Conservation (phyloP, 2,113 vertebrate genomes). For the Hyla sarda region DNA sequence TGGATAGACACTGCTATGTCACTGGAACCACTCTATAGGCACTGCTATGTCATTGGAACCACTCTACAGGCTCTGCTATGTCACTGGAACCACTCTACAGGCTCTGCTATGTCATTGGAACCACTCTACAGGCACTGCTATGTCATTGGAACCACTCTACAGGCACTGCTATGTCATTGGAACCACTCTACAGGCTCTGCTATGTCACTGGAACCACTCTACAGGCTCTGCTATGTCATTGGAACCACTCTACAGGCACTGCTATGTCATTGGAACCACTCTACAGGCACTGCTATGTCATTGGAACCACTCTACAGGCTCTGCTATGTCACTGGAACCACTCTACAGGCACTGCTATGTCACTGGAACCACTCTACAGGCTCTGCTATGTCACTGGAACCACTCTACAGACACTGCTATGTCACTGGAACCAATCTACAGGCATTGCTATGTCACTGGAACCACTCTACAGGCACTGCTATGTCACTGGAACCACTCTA, state of each 20-base stretch:
- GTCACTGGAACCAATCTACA: no score
- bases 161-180: neutral
- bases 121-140: neutral
- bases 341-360: neutral
- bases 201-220: neutral
- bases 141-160: neutral
- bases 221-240: neutral
- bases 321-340: neutral
- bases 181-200: neutral
- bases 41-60: neutral
- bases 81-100: neutral
- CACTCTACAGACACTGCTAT: neutral
- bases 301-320: neutral
- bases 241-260: neutral
- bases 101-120: neutral
- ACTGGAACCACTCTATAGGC: neutral
- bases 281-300: neutral
- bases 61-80: neutral
- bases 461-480: neutral
- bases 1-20: neutral
- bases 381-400: neutral
- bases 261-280: neutral
- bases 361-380: neutral
- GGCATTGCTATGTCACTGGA: no score
- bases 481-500: neutral